phyloP scores from a whole-genome alignment of 2,113 vertebrate species.

The Regulus satrapa region DNA sequence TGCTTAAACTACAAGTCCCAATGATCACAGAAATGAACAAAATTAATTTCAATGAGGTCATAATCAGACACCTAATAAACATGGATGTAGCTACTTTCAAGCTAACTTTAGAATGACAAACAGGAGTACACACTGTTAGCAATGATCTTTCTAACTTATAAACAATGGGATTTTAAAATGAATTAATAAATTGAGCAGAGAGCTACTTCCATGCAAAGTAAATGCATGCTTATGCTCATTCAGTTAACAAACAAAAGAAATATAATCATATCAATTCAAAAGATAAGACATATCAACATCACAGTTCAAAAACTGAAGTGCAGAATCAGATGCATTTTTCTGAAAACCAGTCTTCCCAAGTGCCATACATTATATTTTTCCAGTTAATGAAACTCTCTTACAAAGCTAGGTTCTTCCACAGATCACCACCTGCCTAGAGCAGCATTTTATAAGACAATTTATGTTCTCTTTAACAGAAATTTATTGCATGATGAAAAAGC shows the following conservation, averaged over 20 bases:
- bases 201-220: background rate
- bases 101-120: background rate
- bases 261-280: background rate
- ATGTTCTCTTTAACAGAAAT: background rate
- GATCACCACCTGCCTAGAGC: background rate
- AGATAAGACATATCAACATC: background rate
- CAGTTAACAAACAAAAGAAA: background rate
- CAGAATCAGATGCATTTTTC: background rate
- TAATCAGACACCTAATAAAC: background rate
- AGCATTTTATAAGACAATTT: background rate
- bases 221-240: background rate
- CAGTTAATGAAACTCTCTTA: background rate
- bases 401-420: background rate
- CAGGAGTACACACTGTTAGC: background rate
- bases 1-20: background rate
- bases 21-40: background rate
- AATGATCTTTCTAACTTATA: background rate
- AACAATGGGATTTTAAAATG: background rate
- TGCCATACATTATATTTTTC: background rate
- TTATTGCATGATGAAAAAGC: background rate
- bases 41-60: background rate
- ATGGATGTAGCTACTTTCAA: background rate
- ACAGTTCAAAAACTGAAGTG: background rate
- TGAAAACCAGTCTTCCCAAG: background rate
- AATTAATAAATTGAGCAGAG: background rate